Conservation (phyloP, 2,797 vertebrate species). For the Anolis apletophallus region DNA sequence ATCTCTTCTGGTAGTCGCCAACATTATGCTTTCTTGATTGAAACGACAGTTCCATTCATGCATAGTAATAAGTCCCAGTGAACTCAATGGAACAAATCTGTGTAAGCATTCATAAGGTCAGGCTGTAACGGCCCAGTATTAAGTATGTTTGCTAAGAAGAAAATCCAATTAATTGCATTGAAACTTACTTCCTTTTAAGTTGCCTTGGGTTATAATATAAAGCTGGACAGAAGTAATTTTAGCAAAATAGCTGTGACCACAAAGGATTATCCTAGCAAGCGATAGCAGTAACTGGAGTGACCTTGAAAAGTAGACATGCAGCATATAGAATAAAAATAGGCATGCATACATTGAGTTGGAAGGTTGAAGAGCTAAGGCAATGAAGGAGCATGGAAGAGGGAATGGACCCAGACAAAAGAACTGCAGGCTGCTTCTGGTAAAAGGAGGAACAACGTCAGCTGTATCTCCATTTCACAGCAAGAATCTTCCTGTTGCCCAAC, state of each 20-base stretch:
- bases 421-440: background rate
- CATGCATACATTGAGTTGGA: background rate
- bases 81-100: background rate
- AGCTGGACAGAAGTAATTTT: background rate
- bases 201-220: background rate
- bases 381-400: background rate
- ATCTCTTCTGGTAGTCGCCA: background rate
- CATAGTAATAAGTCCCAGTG: too few species aligned
- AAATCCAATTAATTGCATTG: background rate
- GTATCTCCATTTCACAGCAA: too few species aligned
- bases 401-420: background rate
- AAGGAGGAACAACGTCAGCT: background rate
- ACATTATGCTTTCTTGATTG: background rate
- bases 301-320: background rate
- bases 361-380: background rate
- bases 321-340: background rate
- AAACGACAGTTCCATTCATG: background rate
- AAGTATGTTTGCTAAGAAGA: background rate
- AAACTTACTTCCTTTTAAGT: background rate
- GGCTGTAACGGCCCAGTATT: background rate
- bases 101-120: background rate
- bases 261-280: background rate
- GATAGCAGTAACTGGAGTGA: slow-evolving; percentile 3
- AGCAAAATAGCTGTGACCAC: background rate
- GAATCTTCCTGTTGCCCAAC: background rate